These are phyloP conservation scores for Microplitis demolitor DNA, from an alignment of 1,140 invertebrate genomes.

Conservation along the genomic window DNA sequence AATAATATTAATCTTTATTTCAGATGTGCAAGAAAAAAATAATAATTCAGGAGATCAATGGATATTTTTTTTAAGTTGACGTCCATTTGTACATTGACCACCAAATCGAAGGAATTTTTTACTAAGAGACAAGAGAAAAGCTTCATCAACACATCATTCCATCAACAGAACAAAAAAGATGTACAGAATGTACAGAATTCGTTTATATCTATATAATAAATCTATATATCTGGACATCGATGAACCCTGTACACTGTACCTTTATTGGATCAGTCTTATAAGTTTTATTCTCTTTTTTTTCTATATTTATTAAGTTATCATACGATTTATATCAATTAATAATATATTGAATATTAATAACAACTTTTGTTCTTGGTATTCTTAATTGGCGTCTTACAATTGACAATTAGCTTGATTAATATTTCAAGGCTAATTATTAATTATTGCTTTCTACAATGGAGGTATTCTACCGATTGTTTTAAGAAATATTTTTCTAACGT, in stretches of 20 bases:
- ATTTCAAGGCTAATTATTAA: background rate
- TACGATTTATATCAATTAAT: background rate
- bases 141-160: too few species aligned
- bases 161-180: too few species aligned
- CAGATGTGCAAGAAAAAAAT: too few species aligned
- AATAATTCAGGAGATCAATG: too few species aligned
- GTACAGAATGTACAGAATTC: too few species aligned
- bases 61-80: too few species aligned
- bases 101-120: too few species aligned
- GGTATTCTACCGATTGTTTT: slow-evolving; percentile 30
- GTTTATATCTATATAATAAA: background rate
- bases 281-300: slow-evolving; percentile 21
- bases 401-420: background rate
- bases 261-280: slow-evolving; percentile 34
- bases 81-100: too few species aligned
- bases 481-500: background rate
- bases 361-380: slow-evolving; percentile 16
- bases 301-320: slow-evolving; percentile 3
- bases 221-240: slow-evolving; percentile 1
- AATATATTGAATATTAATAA: slow-evolving; percentile 19
- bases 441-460: slow-evolving; percentile 32
- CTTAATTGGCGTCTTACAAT: slow-evolving; percentile 21
- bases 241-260: slow-evolving; percentile 42
- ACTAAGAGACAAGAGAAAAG: too few species aligned
- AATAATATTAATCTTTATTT: too few species aligned